These are phyloP conservation scores for Brachionichthys hirsutus DNA, from an alignment of 2,113 vertebrate species.

Conservation along the genomic window DNA sequence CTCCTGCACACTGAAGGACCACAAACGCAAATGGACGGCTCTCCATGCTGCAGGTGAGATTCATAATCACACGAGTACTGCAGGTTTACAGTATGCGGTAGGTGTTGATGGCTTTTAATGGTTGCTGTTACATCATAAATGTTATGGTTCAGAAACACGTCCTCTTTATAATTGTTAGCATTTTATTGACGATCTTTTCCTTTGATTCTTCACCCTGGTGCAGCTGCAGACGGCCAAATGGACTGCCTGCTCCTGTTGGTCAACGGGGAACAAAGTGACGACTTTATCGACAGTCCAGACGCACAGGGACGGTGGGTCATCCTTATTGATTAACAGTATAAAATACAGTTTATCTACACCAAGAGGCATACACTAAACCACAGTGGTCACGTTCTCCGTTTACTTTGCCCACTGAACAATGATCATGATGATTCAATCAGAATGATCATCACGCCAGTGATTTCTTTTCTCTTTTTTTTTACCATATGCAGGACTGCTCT, in stretches of 20 bases:
- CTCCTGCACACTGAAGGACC: slow-evolving; percentile 86
- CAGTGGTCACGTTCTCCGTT: neutral
- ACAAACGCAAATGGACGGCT: slow-evolving; percentile 85
- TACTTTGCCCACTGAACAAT: neutral
- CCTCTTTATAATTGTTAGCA: no score
- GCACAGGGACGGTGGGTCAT: slow-evolving; percentile 88
- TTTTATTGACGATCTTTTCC: neutral
- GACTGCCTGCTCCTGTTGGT: slow-evolving; percentile 93
- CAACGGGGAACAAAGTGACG: slow-evolving; percentile 83
- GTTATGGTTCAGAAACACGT: neutral
- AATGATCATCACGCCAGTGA: neutral
- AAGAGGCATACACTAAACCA: no score
- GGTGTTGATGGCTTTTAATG: neutral
- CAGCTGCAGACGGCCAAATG: slow-evolving; percentile 90
- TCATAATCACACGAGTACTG: neutral
- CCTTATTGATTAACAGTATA: neutral
- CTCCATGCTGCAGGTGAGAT: slow-evolving; percentile 88
- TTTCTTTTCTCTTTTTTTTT: neutral
- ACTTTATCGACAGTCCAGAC: slow-evolving; percentile 88
- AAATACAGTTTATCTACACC: no score
- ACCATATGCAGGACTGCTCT: slow-evolving; percentile 82
- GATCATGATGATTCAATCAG: neutral
- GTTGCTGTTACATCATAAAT: neutral
- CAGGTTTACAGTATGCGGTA: no score
- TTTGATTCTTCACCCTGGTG: neutral